phyloP scores from a whole-genome alignment of 1,140 invertebrate species.

The Drosophila kurseongensis region DNA sequence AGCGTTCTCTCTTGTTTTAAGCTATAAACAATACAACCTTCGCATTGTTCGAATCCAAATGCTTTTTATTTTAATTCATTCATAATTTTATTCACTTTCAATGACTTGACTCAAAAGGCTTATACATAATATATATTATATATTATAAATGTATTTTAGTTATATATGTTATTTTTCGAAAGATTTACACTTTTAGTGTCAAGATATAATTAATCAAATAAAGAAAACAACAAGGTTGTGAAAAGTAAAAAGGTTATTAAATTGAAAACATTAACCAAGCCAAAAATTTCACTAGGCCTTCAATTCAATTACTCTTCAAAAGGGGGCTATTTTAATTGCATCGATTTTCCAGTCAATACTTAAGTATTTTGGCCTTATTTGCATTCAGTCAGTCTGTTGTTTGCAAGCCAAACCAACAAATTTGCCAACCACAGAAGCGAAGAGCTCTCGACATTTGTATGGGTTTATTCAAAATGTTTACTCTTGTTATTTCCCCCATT shows the following conservation, averaged over 20 bases:
- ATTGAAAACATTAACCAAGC: background rate
- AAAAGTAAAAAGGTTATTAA: background rate
- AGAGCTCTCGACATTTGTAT: conserved; percentile 38
- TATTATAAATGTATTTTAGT: too few relatives aligned
- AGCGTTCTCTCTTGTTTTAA: background rate
- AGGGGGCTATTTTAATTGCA: conserved; percentile 48
- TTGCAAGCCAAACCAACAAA: conserved; percentile 28
- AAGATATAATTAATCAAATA: too few relatives aligned
- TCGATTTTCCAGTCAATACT: conserved; percentile 56
- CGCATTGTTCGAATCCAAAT: background rate
- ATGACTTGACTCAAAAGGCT: too few relatives aligned
- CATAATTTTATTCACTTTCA: background rate
- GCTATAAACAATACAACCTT: conserved; percentile 4
- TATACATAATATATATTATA: too few relatives aligned
- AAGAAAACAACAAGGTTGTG: background rate
- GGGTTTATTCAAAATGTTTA: conserved; percentile 42
- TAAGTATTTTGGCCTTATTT: conserved; percentile 16
- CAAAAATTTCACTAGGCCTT: background rate
- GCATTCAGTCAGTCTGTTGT: conserved; percentile 4
- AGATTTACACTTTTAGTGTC: too few relatives aligned
- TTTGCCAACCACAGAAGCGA: conserved; percentile 30
- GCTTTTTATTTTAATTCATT: background rate
- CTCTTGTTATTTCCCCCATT: conserved; percentile 14
- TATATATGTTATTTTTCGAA: too few relatives aligned
- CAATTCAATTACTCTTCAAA: conserved; percentile 9